Percentiles rank a stretch among this genome's conserved stretches.
Conservation (phyloP, 2,888 invertebrate species). For the Marronus borbonicus region DNA sequence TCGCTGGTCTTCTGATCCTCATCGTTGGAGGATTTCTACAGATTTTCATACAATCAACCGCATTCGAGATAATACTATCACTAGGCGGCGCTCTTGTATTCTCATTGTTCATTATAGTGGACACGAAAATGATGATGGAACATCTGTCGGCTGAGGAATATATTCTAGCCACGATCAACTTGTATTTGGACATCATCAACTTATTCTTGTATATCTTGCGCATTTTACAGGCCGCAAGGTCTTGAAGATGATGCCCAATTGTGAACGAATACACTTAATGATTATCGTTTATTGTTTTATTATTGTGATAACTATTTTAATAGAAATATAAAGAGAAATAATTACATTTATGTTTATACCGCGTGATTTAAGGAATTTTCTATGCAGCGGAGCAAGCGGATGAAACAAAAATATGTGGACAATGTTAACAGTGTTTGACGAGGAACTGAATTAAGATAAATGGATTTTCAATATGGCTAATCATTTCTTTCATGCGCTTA, state of each 20-base stretch:
- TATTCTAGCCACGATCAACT: conserved; percentile 87
- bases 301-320: conserved; percentile 10
- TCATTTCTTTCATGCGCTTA: too few species aligned
- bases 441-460: too few species aligned
- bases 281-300: conserved; percentile 13
- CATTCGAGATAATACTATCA: conserved; percentile 81
- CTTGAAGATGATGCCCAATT: conserved; percentile 13
- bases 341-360: background rate
- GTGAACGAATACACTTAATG: background rate
- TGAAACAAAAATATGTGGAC: too few species aligned
- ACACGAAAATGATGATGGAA: conserved; percentile 89
- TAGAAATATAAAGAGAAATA: background rate
- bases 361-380: too few species aligned
- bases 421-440: too few species aligned
- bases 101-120: conserved; percentile 87
- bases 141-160: conserved; percentile 89
- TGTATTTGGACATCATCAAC: conserved; percentile 91
- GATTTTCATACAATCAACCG: conserved; percentile 81
- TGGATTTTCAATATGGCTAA: too few species aligned
- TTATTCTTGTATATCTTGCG: conserved; percentile 86
- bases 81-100: conserved; percentile 84
- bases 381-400: too few species aligned
- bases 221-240: conserved; percentile 75
- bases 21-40: conserved; percentile 83
- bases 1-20: conserved; percentile 79